Evolutionary conservation across 2,797 vertebrate genomes (phyloP), one percentile per base, ranked within the genome.

Genomic region (Lacerta agilis): DNA sequence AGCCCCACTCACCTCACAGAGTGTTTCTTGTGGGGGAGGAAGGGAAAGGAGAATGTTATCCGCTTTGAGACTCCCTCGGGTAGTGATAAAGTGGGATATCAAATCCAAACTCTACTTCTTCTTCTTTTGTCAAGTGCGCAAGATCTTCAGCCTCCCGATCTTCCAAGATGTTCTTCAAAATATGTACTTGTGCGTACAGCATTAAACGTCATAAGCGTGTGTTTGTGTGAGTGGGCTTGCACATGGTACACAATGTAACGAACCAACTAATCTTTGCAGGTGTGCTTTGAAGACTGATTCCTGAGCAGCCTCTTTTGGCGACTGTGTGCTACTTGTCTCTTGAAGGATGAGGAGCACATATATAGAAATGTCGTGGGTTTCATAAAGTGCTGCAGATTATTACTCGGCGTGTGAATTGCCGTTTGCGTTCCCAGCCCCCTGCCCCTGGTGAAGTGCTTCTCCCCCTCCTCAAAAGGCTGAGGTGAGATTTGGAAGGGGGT

Each of bases 201-300:
- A 83, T 4, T 86, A 2, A 5, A 0, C 71, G 0, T 77, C 71
- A 3, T 0, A 43, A 92, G n/a, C 71, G 38, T 5, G 3, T 80
- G 92, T 86, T 55, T 86, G 29, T 82, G 79, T 91, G 93, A 89
- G 92, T 94, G 92, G 93, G 93, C 87, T 92, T 88, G 71, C 41
- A 61, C n/a, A 38, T 89, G 90, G 73, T 3, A 3, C 66, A 78
- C 84, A 79, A 38, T 33, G 6, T 83, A 29, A 25, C 5, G 43
- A 76, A 73, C 72, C 0, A 58, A 10, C 55, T 10, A 79, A 91
- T 0, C 66, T 86, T 66, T 0, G 0, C 5, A 49, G 86, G 66
- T 58, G 82, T 11, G 79, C 67, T 83, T 82, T 76, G 80, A 36
- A 33, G 72, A 86, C 36, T 80, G 88, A 1, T 85, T 89, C 8